Percentiles rank a stretch among this genome's conserved stretches.
phyloP scores from a whole-genome alignment of 1,140 invertebrate species.

The Campoletis sonorensis region DNA sequence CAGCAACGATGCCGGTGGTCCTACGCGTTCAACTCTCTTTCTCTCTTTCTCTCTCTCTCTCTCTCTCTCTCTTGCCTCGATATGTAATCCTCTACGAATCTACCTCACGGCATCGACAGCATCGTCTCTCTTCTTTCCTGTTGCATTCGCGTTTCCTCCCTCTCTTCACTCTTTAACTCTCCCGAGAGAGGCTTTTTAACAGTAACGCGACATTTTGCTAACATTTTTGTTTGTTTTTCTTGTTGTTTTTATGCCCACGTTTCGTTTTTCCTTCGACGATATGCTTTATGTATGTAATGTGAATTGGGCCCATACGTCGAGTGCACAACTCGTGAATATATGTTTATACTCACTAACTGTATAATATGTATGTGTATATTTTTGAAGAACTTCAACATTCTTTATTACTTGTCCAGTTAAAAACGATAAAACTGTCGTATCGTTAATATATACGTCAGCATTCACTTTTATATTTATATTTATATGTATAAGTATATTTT shows the following conservation, averaged over 20 bases:
- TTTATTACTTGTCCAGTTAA: not conserved
- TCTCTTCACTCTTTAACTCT: conserved; percentile 2
- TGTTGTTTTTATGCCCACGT: not conserved
- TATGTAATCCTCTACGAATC: conserved; percentile 53
- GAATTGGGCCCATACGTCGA: too few species aligned
- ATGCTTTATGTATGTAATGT: not conserved
- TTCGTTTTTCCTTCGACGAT: not conserved
- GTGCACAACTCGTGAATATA: not conserved
- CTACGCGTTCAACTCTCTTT: conserved; percentile 65
- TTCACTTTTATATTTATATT: not conserved
- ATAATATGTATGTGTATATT: not conserved
- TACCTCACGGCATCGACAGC: conserved; percentile 40
- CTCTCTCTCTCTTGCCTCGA: too few species aligned
- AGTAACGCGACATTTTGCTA: conserved; percentile 1
- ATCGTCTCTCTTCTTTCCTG: conserved; percentile 21
- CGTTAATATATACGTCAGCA: conserved; percentile 11
- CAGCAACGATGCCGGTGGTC: conserved; percentile 75
- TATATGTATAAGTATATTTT: not conserved
- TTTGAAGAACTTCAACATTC: not conserved
- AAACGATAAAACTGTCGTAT: conserved; percentile 4
- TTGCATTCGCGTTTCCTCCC: conserved; percentile 2
- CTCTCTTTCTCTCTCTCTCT: conserved; percentile 29
- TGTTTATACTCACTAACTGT: not conserved
- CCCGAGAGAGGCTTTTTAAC: not conserved
- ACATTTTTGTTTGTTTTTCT: not conserved